Evolutionary conservation across 2,797 vertebrate genomes (phyloP).

Genomic region (Phataginus tetradactyla): DNA sequence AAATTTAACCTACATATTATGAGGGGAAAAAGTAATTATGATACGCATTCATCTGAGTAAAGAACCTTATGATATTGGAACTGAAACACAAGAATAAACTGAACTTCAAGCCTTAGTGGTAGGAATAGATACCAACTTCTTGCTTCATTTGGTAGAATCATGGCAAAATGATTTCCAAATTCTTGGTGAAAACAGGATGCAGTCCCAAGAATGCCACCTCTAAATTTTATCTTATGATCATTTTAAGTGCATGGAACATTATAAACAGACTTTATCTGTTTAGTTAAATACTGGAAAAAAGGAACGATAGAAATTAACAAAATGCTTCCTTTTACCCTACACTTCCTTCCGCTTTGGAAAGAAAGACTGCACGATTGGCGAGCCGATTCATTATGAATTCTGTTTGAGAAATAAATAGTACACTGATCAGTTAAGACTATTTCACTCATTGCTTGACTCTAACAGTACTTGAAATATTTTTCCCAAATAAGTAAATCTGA

Average conservation of each 20-base stretch:
- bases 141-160: background rate
- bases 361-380: background rate
- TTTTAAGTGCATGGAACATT: background rate
- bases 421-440: background rate
- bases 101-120: background rate
- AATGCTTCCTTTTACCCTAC: background rate
- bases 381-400: background rate
- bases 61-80: background rate
- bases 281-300: background rate
- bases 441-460: background rate
- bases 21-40: conserved; percentile 9
- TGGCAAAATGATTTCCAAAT: background rate
- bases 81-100: background rate
- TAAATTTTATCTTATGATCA: background rate
- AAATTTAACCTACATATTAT: conserved; percentile 32
- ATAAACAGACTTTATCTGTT: background rate
- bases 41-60: conserved; percentile 13
- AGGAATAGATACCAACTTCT: background rate
- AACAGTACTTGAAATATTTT: background rate
- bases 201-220: background rate
- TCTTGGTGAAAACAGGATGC: background rate
- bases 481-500: background rate
- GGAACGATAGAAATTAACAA: background rate
- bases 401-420: background rate
- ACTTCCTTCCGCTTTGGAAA: background rate